Percentiles rank a stretch among this genome's conserved stretches.
Conservation (phyloP, 2,797 vertebrate species). For the Poeciliopsis turneri region DNA sequence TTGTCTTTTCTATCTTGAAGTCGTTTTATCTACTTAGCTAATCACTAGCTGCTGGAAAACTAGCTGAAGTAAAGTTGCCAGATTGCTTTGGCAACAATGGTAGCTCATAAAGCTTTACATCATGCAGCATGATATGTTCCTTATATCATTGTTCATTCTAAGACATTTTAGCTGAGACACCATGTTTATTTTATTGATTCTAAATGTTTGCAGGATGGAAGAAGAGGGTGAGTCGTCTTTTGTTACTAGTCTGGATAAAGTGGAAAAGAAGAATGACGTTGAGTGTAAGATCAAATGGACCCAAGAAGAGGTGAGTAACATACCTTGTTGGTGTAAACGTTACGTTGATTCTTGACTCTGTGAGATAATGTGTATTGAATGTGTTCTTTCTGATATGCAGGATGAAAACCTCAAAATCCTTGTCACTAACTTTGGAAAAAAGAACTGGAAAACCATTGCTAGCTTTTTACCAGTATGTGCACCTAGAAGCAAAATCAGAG, state of each 20-base stretch:
- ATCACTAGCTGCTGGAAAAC: neutral
- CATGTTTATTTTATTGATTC: neutral
- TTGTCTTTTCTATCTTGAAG: neutral
- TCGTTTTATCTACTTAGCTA: constrained; percentile 5
- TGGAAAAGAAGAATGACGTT: constrained; percentile 77
- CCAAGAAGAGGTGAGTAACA: constrained; percentile 83
- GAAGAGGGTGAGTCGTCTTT: constrained; percentile 78
- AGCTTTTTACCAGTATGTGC: constrained; percentile 91
- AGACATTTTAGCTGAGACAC: neutral
- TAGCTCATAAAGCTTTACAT: no score
- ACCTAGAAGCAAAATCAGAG: neutral
- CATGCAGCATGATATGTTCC: neutral
- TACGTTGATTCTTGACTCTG: neutral
- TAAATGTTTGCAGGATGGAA: constrained; percentile 69
- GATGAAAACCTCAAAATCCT: constrained; percentile 90
- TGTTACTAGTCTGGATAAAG: constrained; percentile 82
- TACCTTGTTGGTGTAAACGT: neutral
- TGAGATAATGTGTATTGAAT: constrained; percentile 6
- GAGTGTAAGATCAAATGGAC: constrained; percentile 87
- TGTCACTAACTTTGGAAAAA: constrained; percentile 86
- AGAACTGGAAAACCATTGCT: constrained; percentile 90
- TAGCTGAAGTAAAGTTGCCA: neutral
- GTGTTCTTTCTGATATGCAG: constrained; percentile 65
- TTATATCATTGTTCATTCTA: neutral
- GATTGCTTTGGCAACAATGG: no score